These are phyloP conservation scores for Tautogolabrus adspersus DNA, from an alignment of 2,113 vertebrate genomes.

Conservation along the genomic window DNA sequence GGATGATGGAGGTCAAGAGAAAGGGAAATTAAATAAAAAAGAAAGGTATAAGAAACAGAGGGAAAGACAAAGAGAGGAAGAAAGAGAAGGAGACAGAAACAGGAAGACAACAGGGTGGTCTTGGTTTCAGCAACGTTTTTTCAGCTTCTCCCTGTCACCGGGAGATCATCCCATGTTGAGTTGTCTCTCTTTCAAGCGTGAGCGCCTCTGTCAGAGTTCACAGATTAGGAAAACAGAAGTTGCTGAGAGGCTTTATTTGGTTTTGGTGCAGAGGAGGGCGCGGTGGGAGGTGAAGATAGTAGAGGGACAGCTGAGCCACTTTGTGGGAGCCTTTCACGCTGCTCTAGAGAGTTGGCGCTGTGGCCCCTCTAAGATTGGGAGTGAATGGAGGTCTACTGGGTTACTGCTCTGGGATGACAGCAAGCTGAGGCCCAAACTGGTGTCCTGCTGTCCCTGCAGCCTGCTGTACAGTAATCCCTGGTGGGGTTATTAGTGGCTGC, in stretches of 20 bases:
- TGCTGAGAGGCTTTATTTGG: conserved; percentile 82
- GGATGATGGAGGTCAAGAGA: conserved; percentile 29
- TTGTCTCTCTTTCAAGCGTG: conserved; percentile 77
- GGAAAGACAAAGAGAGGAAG: background rate
- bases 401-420: conserved; percentile 58
- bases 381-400: conserved; percentile 59
- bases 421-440: conserved; percentile 51
- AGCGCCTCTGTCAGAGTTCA: conserved; percentile 79
- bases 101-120: conserved; percentile 72
- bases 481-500: conserved; percentile 72
- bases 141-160: conserved; percentile 81
- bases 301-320: conserved; percentile 73
- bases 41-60: background rate
- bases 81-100: conserved; percentile 33
- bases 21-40: conserved; percentile 45
- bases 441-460: conserved; percentile 61
- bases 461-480: conserved; percentile 73
- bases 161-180: conserved; percentile 81
- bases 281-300: conserved; percentile 62
- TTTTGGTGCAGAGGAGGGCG: conserved; percentile 67
- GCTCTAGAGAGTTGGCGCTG: conserved; percentile 36
- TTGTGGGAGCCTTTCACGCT: conserved; percentile 62
- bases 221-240: conserved; percentile 85
- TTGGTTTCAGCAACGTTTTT: conserved; percentile 74
- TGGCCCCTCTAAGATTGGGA: conserved; percentile 33